A percentile compares a stretch with the other conserved stretches of the same genome.
phyloP scores from a whole-genome alignment of 2,797 vertebrate genomes.

The Chiroxiphia lanceolata region DNA sequence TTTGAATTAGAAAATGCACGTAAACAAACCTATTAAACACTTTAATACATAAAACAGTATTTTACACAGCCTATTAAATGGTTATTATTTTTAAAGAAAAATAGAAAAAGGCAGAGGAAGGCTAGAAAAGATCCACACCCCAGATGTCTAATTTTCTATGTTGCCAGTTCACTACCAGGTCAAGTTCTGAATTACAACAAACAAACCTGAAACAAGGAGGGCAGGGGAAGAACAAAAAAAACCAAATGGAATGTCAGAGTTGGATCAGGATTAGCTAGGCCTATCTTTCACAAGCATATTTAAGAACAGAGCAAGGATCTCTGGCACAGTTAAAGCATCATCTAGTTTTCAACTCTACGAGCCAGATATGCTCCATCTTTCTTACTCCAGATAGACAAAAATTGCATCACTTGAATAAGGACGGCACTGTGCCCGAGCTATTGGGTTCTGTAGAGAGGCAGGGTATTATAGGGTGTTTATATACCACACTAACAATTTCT shows the following conservation, averaged over 20 bases:
- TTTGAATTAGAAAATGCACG: background rate
- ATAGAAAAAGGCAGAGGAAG: background rate
- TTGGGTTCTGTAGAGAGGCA: background rate
- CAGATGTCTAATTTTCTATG: background rate
- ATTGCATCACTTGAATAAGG: background rate
- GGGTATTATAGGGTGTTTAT: background rate
- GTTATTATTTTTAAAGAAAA: background rate
- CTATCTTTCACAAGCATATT: background rate
- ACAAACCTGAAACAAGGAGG: background rate
- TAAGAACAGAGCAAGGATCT: background rate
- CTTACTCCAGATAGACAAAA: background rate
- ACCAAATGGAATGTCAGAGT: background rate
- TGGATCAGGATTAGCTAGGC: background rate
- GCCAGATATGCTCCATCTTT: background rate
- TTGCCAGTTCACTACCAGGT: background rate
- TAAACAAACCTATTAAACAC: background rate
- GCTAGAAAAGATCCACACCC: background rate
- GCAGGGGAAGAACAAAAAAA: background rate
- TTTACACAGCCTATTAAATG: background rate
- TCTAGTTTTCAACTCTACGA: background rate
- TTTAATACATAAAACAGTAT: background rate
- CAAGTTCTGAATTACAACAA: background rate
- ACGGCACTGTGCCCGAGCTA: background rate
- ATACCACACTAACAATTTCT: background rate
- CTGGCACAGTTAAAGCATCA: background rate